Evolutionary conservation across 1,140 invertebrate genomes (phyloP).

Genomic region (Plectus sambesii): DNA sequence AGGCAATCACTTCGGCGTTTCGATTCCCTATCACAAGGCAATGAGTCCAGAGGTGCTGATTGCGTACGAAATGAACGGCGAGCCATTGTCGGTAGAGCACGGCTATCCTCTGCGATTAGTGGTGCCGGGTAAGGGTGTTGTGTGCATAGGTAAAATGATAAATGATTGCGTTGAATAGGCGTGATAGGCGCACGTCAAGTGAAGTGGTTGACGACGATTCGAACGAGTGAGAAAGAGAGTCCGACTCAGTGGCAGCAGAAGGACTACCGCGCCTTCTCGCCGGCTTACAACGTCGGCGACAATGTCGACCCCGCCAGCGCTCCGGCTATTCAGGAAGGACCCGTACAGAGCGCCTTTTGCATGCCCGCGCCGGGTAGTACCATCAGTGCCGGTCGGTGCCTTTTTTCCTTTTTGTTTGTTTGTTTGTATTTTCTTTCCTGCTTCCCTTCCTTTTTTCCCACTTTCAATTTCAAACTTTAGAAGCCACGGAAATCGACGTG

Average conservation of each 20-base stretch:
- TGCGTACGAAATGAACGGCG: slow-evolving; percentile 93
- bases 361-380: slow-evolving; percentile 51
- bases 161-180: too few species aligned
- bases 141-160: too few species aligned
- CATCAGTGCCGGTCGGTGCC: too few species aligned
- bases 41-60: slow-evolving; percentile 68
- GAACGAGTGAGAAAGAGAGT: slow-evolving; percentile 71
- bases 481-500: slow-evolving; percentile 58
- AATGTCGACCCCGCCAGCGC: slow-evolving; percentile 73
- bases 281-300: slow-evolving; percentile 68
- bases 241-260: slow-evolving; percentile 86
- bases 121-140: slow-evolving; percentile 61
- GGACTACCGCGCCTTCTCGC: slow-evolving; percentile 79
- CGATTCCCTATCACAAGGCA: slow-evolving; percentile 74
- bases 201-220: slow-evolving; percentile 59
- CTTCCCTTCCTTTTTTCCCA: slow-evolving; percentile 2
- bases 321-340: slow-evolving; percentile 81
- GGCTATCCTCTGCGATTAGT: slow-evolving; percentile 77
- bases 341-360: slow-evolving; percentile 86
- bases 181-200: slow-evolving; percentile 54
- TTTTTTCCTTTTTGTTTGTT: too few species aligned
- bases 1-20: slow-evolving; percentile 71
- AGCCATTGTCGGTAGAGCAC: slow-evolving; percentile 71
- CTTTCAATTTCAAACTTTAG: too few species aligned
- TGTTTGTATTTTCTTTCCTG: slow-evolving; percentile 2